Evolutionary conservation across 92 coral and sea anemone genomes (phyloP).

Genomic region (Pocillopora grandis): DNA sequence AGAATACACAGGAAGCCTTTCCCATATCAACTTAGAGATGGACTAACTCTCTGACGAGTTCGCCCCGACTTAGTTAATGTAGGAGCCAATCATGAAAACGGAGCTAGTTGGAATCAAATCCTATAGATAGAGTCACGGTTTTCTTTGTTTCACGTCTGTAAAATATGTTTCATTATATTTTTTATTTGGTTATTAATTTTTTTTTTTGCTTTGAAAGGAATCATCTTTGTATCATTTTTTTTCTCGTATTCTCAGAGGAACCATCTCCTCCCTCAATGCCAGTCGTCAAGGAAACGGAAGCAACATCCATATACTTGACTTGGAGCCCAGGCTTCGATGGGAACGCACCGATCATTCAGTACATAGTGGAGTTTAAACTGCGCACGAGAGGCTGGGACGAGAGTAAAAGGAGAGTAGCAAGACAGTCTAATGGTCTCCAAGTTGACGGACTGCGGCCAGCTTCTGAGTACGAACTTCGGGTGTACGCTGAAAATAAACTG

Average conservation of each 20-base stretch:
- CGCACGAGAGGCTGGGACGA: constrained; percentile 41
- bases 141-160: too few species aligned
- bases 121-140: too few species aligned
- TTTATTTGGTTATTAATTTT: too few species aligned
- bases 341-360: constrained; percentile 67
- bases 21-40: too few species aligned
- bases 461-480: constrained; percentile 71
- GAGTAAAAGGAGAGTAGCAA: constrained; percentile 13
- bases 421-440: constrained; percentile 34
- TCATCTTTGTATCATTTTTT: background rate
- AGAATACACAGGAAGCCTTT: too few species aligned
- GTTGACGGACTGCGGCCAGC: constrained; percentile 75
- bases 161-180: too few species aligned
- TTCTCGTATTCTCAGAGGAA: constrained; percentile 44
- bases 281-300: constrained; percentile 41
- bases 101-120: too few species aligned
- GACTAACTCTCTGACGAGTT: too few species aligned
- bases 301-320: constrained; percentile 64
- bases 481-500: constrained; percentile 72
- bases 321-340: constrained; percentile 82
- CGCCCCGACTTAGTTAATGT: too few species aligned
- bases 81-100: too few species aligned
- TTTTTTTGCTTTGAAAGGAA: too few species aligned
- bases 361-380: constrained; percentile 69
- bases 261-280: constrained; percentile 81